phyloP scores from a whole-genome alignment of 2,797 vertebrate species.

The Notamacropus eugenii region DNA sequence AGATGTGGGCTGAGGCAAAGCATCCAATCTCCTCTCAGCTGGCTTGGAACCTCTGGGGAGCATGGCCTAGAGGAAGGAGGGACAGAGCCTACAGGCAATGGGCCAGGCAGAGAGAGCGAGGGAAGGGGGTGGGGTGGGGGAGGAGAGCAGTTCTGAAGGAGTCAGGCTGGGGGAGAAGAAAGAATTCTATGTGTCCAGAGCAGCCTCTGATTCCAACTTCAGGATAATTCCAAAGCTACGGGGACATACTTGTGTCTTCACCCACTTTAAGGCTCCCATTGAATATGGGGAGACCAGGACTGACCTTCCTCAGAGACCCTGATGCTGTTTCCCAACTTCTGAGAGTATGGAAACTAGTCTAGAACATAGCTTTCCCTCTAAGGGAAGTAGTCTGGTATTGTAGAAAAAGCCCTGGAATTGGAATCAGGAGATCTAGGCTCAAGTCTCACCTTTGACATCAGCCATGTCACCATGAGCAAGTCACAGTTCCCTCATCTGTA shows the following conservation, averaged over 20 bases:
- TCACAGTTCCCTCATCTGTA: not conserved
- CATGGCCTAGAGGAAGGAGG: not conserved
- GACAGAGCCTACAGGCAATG: not conserved
- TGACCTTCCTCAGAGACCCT: not conserved
- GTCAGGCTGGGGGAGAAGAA: too few relatives aligned
- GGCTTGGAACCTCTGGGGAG: not conserved
- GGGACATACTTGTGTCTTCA: not conserved
- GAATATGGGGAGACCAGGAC: not conserved
- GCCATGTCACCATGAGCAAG: not conserved
- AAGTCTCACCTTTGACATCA: not conserved
- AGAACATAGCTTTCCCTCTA: not conserved
- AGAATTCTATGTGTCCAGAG: not conserved
- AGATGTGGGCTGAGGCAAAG: not conserved
- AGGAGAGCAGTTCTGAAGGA: not conserved
- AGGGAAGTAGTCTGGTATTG: not conserved
- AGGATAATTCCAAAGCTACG: not conserved
- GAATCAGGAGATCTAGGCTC: not conserved
- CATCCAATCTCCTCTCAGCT: not conserved
- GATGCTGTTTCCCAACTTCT: not conserved
- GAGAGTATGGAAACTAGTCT: not conserved
- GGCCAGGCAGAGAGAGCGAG: not conserved
- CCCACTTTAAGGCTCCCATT: not conserved
- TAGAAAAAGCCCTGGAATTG: not conserved
- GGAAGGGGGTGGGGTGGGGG: not conserved
- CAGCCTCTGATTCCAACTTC: not conserved